Evolutionary conservation across 2,113 vertebrate species (phyloP).

Genomic region (Psittacula cyanocephala): DNA sequence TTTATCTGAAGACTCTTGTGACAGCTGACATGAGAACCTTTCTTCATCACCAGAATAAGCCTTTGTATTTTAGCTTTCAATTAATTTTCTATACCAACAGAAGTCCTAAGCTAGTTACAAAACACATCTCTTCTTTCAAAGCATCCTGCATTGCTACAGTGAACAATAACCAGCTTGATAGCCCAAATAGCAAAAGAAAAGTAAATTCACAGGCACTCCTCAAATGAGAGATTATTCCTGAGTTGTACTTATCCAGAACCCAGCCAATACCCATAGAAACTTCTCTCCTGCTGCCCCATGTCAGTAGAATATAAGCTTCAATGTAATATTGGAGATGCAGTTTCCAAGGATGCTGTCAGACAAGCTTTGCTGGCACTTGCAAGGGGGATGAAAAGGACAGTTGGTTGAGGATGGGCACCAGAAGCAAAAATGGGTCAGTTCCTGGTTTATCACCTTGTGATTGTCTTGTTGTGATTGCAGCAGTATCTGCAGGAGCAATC

Average conservation of each 20-base stretch:
- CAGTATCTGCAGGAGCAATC: neutral
- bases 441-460: neutral
- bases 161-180: neutral
- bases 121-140: neutral
- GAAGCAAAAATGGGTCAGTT: neutral
- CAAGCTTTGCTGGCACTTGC: neutral
- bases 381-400: neutral
- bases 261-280: neutral
- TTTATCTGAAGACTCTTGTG: neutral
- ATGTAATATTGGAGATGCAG: neutral
- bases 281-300: neutral
- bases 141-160: neutral
- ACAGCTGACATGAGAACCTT: neutral
- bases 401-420: neutral
- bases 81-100: conserved; percentile 24
- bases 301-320: neutral
- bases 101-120: neutral
- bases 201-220: neutral
- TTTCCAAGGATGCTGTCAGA: accelerated
- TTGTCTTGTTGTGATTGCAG: neutral
- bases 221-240: accelerated
- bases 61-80: conserved; percentile 39
- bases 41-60: neutral
- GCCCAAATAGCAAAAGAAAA: neutral
- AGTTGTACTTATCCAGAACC: neutral